Percentiles rank a stretch among this genome's conserved stretches.
These are phyloP conservation scores for Drosophila setifemur DNA, from an alignment of 1,140 invertebrate genomes.

Conservation along the genomic window DNA sequence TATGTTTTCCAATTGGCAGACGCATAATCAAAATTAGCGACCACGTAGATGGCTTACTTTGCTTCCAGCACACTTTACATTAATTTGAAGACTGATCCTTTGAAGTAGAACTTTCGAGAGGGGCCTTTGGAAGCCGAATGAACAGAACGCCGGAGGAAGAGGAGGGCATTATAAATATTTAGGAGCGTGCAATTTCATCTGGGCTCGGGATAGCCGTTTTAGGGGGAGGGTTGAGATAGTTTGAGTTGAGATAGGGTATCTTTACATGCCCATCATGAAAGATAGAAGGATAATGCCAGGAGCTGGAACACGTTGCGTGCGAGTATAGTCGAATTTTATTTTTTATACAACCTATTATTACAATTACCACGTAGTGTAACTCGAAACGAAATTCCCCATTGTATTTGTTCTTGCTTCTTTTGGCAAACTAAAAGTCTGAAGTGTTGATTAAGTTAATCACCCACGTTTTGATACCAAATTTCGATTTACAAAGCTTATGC, in stretches of 20 bases:
- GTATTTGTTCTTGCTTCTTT: constrained; percentile 29
- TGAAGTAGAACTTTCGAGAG: constrained; percentile 57
- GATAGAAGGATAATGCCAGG: not conserved
- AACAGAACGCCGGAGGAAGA: constrained; percentile 8
- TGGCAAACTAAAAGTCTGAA: constrained; percentile 50
- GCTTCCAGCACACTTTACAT: constrained; percentile 44
- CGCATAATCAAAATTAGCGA: constrained; percentile 65
- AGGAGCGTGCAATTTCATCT: constrained; percentile 32
- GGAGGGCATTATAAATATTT: not conserved
- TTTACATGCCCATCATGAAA: not conserved
- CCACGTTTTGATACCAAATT: constrained; percentile 70
- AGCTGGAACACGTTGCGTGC: not conserved
- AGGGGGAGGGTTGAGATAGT: not conserved
- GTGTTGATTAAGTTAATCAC: constrained; percentile 32
- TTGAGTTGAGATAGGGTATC: no score
- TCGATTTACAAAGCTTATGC: constrained; percentile 40
- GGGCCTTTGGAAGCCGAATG: no score
- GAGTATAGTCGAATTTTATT: constrained; percentile 41
- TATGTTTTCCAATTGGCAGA: constrained; percentile 53
- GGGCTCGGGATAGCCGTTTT: no score
- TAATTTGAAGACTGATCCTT: constrained; percentile 75
- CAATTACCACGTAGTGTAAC: constrained; percentile 42
- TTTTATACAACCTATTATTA: constrained; percentile 40
- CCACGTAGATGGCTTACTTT: constrained; percentile 13
- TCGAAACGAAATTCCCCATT: not conserved